Evolutionary conservation across 2,888 invertebrate genomes (phyloP).

Genomic region (Aethes cnicana): DNA sequence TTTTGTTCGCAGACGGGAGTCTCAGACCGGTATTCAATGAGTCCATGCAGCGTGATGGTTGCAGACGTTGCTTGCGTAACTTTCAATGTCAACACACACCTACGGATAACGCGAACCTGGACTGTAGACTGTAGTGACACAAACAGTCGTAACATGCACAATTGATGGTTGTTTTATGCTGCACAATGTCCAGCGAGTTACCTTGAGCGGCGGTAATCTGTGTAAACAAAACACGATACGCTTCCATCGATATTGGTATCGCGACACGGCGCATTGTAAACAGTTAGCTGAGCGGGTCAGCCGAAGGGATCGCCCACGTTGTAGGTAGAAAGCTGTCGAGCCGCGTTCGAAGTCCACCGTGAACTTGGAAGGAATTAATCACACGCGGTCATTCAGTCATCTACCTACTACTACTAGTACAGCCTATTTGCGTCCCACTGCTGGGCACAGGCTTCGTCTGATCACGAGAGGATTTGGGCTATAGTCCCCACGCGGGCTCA

Average conservation of each 20-base stretch:
- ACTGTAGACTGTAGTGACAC: too few relatives aligned
- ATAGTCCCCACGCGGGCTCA: too few relatives aligned
- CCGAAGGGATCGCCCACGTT: slow-evolving; percentile 26
- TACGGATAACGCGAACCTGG: too few relatives aligned
- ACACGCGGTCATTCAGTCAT: slow-evolving; percentile 23
- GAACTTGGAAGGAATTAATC: slow-evolving; percentile 23
- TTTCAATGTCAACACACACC: slow-evolving; percentile 81
- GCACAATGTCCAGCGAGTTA: neutral
- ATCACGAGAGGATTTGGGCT: too few relatives aligned
- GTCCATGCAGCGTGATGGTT: slow-evolving; percentile 46
- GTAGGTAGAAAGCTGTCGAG: slow-evolving; percentile 23
- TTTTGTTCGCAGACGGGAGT: slow-evolving; percentile 60
- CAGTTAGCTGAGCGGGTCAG: slow-evolving; percentile 23
- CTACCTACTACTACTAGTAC: too few relatives aligned
- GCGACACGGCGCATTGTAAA: slow-evolving; percentile 20
- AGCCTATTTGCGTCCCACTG: too few relatives aligned
- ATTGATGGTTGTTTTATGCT: slow-evolving; percentile 7
- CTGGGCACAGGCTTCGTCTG: too few relatives aligned
- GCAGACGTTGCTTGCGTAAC: slow-evolving; percentile 69
- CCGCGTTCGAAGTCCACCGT: slow-evolving; percentile 7
- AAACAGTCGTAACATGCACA: slow-evolving; percentile 13
- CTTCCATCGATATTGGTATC: slow-evolving; percentile 15
- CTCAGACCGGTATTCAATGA: slow-evolving; percentile 42
- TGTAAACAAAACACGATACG: slow-evolving; percentile 25
- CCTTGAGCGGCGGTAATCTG: slow-evolving; percentile 22